Evolutionary conservation across 2,888 invertebrate species (phyloP).

Genomic region (Teleogryllus oceanicus): DNA sequence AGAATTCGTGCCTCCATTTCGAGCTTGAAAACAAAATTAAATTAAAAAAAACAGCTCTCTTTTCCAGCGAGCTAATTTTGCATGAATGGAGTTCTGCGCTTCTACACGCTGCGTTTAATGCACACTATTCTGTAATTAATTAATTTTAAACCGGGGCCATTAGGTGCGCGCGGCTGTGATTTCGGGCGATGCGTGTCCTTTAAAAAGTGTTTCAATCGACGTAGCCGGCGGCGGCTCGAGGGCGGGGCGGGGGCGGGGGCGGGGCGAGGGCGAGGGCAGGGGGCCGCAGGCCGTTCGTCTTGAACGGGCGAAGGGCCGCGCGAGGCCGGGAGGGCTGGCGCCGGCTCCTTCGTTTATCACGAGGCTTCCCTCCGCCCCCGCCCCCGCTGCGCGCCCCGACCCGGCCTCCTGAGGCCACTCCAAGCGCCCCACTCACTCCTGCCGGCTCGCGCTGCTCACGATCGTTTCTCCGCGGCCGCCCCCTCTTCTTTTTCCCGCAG

Average conservation of each 20-base stretch:
- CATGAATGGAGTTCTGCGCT: constrained; percentile 18
- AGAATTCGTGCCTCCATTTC: background rate
- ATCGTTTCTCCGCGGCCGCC: too few relatives aligned
- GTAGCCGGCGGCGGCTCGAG: background rate
- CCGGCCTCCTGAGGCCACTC: too few relatives aligned
- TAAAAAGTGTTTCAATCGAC: constrained; percentile 1
- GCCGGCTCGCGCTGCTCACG: too few relatives aligned
- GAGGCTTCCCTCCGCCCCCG: background rate
- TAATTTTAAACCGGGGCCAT: constrained; percentile 9
- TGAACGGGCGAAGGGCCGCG: background rate
- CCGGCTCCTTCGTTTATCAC: background rate
- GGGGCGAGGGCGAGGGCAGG: background rate
- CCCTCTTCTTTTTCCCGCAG: too few relatives aligned
- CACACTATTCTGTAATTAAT: constrained; percentile 8
- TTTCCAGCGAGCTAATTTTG: constrained; percentile 18
- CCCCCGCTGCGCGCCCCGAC: too few relatives aligned
- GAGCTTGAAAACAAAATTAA: constrained; percentile 1
- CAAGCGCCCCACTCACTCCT: too few relatives aligned
- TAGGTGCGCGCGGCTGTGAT: background rate
- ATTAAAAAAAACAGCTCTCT: background rate
- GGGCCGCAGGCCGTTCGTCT: background rate
- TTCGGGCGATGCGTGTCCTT: constrained; percentile 18
- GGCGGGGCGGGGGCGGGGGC: background rate
- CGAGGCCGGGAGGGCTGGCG: background rate
- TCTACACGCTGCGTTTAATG: constrained; percentile 9